phyloP scores from a whole-genome alignment of 2,888 invertebrate genomes.

The Corbicula japonica region DNA sequence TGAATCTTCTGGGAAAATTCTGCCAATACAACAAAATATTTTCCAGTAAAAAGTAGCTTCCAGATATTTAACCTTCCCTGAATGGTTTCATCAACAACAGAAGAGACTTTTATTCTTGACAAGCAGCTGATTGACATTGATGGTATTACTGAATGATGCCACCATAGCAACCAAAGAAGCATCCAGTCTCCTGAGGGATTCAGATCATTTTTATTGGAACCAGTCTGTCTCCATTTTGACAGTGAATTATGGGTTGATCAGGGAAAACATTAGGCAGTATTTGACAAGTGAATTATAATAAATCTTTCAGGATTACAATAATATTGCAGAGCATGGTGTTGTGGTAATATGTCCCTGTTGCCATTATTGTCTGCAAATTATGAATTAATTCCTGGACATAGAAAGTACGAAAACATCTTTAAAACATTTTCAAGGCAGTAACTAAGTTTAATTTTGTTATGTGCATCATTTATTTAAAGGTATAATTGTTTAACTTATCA shows the following conservation, averaged over 20 bases:
- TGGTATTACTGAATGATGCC: conserved; percentile 77
- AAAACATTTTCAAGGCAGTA: too few relatives aligned
- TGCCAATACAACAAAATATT: conserved; percentile 3
- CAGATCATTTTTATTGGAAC: conserved; percentile 78
- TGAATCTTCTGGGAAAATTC: too few relatives aligned
- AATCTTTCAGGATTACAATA: conserved; percentile 68
- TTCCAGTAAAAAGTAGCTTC: conserved; percentile 9
- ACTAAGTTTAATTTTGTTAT: too few relatives aligned
- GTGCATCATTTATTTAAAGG: too few relatives aligned
- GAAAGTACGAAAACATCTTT: too few relatives aligned
- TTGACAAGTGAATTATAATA: conserved; percentile 82
- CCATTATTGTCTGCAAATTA: too few relatives aligned
- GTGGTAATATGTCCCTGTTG: too few relatives aligned
- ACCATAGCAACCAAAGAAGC: conserved; percentile 80
- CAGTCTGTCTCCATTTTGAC: conserved; percentile 75
- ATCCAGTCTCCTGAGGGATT: conserved; percentile 78
- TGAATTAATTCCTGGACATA: too few relatives aligned
- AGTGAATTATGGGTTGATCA: conserved; percentile 80
- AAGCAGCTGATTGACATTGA: conserved; percentile 80
- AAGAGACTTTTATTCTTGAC: conserved; percentile 49
- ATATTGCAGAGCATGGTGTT: conserved; percentile 31
- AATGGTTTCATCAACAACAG: conserved; percentile 32
- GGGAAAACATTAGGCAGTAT: conserved; percentile 74
- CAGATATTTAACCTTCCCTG: conserved; percentile 23
- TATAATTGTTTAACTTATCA: too few relatives aligned